These are phyloP conservation scores for Leptonema lineaticorne DNA, from an alignment of 1,140 invertebrate genomes.

Conservation along the genomic window DNA sequence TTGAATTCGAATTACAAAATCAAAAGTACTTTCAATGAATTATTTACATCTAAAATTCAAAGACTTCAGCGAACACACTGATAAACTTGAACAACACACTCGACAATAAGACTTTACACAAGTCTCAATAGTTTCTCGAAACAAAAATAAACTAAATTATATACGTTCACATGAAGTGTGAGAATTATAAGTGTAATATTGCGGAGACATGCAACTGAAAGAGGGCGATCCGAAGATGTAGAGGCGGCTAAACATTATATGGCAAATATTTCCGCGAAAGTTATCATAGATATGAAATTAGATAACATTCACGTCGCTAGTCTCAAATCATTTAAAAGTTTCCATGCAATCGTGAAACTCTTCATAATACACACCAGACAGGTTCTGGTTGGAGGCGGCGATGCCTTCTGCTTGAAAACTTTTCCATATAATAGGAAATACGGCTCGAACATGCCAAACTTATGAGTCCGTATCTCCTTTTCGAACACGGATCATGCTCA, in stretches of 20 bases:
- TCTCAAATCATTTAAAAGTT: constrained; percentile 35
- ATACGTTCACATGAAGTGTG: no score
- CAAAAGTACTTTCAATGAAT: no score
- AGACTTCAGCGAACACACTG: no score
- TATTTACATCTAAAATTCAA: no score
- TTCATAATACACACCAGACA: constrained; percentile 21
- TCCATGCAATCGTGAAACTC: constrained; percentile 29
- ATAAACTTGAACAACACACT: no score
- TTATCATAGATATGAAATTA: constrained; percentile 36
- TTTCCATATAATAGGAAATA: constrained; percentile 26
- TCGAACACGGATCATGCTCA: constrained; percentile 1
- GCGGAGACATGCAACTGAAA: constrained; percentile 29
- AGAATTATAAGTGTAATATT: no score
- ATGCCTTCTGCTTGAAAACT: constrained; percentile 23
- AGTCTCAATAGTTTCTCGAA: no score
- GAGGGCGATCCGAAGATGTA: not conserved
- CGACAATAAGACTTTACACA: no score
- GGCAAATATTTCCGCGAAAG: constrained; percentile 28
- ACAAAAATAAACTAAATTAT: no score
- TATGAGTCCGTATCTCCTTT: not conserved
- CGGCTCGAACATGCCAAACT: constrained; percentile 5
- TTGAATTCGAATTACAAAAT: no score
- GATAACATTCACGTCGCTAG: constrained; percentile 30
- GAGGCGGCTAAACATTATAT: constrained; percentile 21
- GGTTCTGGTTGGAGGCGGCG: constrained; percentile 14